Percentiles rank a stretch among this genome's conserved stretches.
phyloP scores from a whole-genome alignment of 1,140 invertebrate species.

The Lepeophtheirus salmonis region DNA sequence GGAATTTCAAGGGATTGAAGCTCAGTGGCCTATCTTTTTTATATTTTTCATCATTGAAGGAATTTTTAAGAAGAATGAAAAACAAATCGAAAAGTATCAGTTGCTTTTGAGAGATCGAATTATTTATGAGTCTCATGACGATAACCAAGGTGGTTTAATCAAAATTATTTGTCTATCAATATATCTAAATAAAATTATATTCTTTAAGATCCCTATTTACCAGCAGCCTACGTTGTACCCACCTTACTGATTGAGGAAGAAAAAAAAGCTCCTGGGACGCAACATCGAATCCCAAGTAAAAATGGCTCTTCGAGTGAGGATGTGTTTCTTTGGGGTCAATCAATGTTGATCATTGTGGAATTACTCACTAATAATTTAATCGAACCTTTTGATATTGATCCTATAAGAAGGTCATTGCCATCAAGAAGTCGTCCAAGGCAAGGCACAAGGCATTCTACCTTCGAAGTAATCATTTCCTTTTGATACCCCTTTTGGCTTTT shows the following conservation, averaged over 20 bases:
- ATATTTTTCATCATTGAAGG: slow-evolving; percentile 90
- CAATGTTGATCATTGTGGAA: slow-evolving; percentile 80
- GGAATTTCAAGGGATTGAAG: slow-evolving; percentile 89
- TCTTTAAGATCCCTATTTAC: slow-evolving; percentile 37
- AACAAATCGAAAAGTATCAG: slow-evolving; percentile 78
- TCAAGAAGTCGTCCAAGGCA: slow-evolving; percentile 79
- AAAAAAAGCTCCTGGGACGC: slow-evolving; percentile 43
- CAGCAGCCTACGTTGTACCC: slow-evolving; percentile 77
- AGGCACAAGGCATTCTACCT: slow-evolving; percentile 80
- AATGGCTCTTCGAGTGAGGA: slow-evolving; percentile 34
- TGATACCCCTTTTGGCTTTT: neutral
- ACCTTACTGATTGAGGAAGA: slow-evolving; percentile 56
- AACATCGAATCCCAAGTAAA: slow-evolving; percentile 31
- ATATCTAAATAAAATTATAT: too few relatives aligned
- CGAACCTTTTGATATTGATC: slow-evolving; percentile 87
- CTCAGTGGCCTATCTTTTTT: slow-evolving; percentile 93
- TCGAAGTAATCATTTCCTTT: slow-evolving; percentile 27
- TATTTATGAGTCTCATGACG: slow-evolving; percentile 27
- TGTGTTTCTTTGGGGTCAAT: slow-evolving; percentile 68
- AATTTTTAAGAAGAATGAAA: slow-evolving; percentile 65
- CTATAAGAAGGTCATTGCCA: slow-evolving; percentile 79
- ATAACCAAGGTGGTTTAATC: too few relatives aligned
- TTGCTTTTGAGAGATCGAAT: slow-evolving; percentile 49
- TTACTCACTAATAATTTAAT: slow-evolving; percentile 67
- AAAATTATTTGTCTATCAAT: too few relatives aligned